Evolutionary conservation across 2,797 vertebrate species (phyloP).

Genomic region (Platalea minor): DNA sequence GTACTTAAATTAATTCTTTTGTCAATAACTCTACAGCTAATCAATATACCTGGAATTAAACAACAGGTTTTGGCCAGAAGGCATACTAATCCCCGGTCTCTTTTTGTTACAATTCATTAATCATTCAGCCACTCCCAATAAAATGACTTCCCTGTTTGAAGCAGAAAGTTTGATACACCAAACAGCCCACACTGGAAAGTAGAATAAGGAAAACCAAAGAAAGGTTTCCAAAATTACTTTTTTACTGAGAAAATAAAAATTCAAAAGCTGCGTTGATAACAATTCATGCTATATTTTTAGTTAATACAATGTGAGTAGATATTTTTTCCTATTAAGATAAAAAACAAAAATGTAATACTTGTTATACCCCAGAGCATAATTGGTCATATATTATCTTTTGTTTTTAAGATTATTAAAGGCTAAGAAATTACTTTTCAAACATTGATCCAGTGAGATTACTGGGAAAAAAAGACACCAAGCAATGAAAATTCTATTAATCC

Average conservation of each 20-base stretch:
- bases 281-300: constrained; percentile 29
- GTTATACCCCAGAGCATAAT: constrained; percentile 43
- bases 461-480: constrained; percentile 23
- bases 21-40: constrained; percentile 78
- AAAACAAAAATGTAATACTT: constrained; percentile 49
- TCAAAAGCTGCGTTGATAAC: neutral
- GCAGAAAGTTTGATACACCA: neutral
- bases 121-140: constrained; percentile 47
- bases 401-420: constrained; percentile 57
- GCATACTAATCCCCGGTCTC: constrained; percentile 61
- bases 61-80: constrained; percentile 71
- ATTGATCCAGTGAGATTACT: constrained; percentile 53
- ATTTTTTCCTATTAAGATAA: constrained; percentile 65
- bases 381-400: constrained; percentile 56
- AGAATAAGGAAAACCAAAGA: neutral
- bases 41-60: constrained; percentile 79
- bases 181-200: neutral
- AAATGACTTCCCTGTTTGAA: neutral
- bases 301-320: constrained; percentile 59
- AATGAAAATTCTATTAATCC: constrained; percentile 61
- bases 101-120: constrained; percentile 72
- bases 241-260: constrained; percentile 26
- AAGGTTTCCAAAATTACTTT: neutral
- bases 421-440: constrained; percentile 66
- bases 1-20: constrained; percentile 81